Evolutionary conservation across 2,888 invertebrate genomes (phyloP).

Genomic region (Tenthredo scrophulariae): DNA sequence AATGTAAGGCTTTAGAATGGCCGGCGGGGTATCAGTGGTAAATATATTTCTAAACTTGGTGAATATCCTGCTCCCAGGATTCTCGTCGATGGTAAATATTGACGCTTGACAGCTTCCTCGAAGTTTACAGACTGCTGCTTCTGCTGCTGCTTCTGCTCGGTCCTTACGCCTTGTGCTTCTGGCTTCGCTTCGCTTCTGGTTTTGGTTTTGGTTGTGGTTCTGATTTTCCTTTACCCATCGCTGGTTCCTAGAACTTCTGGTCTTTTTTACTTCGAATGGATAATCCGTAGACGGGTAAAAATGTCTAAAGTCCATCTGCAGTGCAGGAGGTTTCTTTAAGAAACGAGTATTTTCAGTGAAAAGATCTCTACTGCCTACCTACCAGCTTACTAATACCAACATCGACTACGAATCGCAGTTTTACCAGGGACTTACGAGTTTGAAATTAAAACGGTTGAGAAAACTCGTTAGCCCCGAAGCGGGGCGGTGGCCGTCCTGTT

Average conservation of each 20-base stretch:
- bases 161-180: not conserved
- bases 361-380: not conserved
- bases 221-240: not conserved
- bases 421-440: conserved; percentile 38
- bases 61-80: not conserved
- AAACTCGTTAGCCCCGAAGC: conserved; percentile 38
- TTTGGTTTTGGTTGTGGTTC: not conserved
- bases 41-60: conserved; percentile 33
- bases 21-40: conserved; percentile 8
- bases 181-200: not conserved
- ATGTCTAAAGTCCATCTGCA: not conserved
- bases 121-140: not conserved
- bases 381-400: conserved; percentile 31
- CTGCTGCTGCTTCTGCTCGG: not conserved
- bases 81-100: conserved; percentile 42
- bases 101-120: conserved; percentile 6
- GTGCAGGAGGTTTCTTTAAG: not conserved
- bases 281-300: not conserved
- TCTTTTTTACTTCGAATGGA: not conserved
- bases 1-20: conserved; percentile 26
- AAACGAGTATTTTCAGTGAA: conserved; percentile 1
- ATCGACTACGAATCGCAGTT: conserved; percentile 32
- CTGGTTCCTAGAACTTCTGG: not conserved
- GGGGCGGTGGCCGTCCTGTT: not conserved
- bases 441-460: conserved; percentile 25